Percentiles rank a stretch among this genome's conserved stretches.
phyloP scores from a whole-genome alignment of 1,140 invertebrate species.

The Copidosoma floridanum region DNA sequence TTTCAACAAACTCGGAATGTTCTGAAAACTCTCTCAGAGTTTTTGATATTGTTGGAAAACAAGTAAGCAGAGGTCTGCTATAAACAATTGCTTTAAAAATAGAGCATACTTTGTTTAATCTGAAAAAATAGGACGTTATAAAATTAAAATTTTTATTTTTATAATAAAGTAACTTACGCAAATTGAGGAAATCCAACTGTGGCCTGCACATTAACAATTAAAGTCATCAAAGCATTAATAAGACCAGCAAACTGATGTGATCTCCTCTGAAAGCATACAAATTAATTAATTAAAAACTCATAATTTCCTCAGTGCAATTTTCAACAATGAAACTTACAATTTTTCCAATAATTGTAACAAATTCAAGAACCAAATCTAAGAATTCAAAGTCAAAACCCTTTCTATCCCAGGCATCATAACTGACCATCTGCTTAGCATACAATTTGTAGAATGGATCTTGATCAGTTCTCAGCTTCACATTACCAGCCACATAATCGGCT shows the following conservation, averaged over 20 bases:
- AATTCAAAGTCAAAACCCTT: slow-evolving; percentile 44
- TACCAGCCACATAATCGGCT: slow-evolving; percentile 46
- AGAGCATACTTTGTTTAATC: slow-evolving; percentile 40
- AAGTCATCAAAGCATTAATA: slow-evolving; percentile 42
- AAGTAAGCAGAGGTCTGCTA: slow-evolving; percentile 43
- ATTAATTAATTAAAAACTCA: slow-evolving; percentile 7
- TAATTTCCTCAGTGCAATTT: neutral
- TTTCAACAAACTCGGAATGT: slow-evolving; percentile 29
- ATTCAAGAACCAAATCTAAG: slow-evolving; percentile 45
- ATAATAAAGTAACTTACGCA: slow-evolving; percentile 26
- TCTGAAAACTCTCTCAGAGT: slow-evolving; percentile 40
- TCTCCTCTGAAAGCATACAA: slow-evolving; percentile 43
- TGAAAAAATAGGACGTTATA: slow-evolving; percentile 30
- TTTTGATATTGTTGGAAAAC: slow-evolving; percentile 38
- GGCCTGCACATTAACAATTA: slow-evolving; percentile 41
- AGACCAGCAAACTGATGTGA: slow-evolving; percentile 53
- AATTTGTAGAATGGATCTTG: slow-evolving; percentile 39
- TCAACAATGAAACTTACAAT: slow-evolving; percentile 36
- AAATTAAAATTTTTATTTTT: slow-evolving; percentile 8
- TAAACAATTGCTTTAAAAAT: slow-evolving; percentile 51
- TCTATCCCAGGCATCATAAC: slow-evolving; percentile 43
- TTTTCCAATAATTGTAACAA: slow-evolving; percentile 40
- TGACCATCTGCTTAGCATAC: slow-evolving; percentile 43
- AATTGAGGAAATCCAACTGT: slow-evolving; percentile 37
- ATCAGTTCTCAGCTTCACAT: slow-evolving; percentile 28